Percentiles rank a stretch among this genome's conserved stretches.
Evolutionary conservation across 2,888 invertebrate species (phyloP).

Genomic region (Lasioglossum pauxillum): DNA sequence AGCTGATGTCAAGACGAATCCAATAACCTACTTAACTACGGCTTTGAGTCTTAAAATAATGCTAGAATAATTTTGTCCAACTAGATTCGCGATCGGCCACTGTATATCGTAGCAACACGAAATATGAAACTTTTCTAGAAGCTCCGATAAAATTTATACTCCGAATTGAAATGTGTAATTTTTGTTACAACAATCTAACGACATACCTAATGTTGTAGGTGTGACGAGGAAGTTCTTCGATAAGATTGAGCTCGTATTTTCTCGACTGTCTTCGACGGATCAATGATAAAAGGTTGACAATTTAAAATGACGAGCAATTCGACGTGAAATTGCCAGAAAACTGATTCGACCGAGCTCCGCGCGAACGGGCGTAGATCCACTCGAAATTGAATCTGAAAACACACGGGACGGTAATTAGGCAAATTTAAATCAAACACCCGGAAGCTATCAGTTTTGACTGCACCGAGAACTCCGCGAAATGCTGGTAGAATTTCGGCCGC

Average conservation of each 20-base stretch:
- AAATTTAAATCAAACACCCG: constrained; percentile 26
- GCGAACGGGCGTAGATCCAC: too few species aligned
- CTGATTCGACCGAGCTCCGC: background rate
- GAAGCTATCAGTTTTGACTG: constrained; percentile 20
- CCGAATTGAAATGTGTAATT: background rate
- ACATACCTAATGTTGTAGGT: background rate
- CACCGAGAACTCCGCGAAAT: background rate
- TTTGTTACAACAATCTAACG: background rate
- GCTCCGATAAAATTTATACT: background rate
- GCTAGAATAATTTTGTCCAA: too few species aligned
- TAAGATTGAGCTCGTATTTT: background rate
- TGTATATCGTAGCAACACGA: background rate
- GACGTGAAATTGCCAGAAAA: background rate
- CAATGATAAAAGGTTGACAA: background rate
- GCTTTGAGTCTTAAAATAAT: too few species aligned
- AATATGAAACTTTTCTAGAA: background rate
- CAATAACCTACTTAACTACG: too few species aligned
- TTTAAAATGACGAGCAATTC: background rate
- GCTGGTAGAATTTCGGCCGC: background rate
- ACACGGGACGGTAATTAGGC: constrained; percentile 9
- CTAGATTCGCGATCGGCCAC: too few species aligned
- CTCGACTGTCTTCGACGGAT: background rate
- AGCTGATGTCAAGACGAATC: too few species aligned
- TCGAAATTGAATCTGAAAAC: constrained; percentile 17
- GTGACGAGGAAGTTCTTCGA: background rate